Percentiles rank a stretch among this genome's conserved stretches.
phyloP scores from a whole-genome alignment of 2,113 vertebrate species.

The Neogobius melanostomus region DNA sequence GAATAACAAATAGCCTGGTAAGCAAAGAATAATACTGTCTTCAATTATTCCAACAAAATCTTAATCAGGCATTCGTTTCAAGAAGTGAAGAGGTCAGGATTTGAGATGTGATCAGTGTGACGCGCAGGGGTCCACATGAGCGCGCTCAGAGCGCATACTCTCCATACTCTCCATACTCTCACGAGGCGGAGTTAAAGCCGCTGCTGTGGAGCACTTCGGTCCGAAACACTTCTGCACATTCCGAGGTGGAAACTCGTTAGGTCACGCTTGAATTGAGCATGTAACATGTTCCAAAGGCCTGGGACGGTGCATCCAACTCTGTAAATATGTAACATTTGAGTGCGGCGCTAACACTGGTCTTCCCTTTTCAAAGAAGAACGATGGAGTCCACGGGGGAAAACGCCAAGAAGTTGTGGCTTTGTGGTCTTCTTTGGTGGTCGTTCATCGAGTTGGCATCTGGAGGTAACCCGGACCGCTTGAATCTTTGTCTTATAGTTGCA shows the following conservation, averaged over 20 bases:
- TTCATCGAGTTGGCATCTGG: constrained; percentile 52
- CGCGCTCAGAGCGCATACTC: constrained; percentile 12
- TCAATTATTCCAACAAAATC: too few species aligned
- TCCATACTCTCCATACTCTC: constrained; percentile 2
- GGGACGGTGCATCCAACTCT: background rate
- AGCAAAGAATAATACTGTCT: too few species aligned
- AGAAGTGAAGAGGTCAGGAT: too few species aligned
- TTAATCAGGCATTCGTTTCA: too few species aligned
- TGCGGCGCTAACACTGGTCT: background rate
- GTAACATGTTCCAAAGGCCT: constrained; percentile 3
- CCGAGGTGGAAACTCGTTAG: background rate
- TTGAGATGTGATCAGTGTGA: too few species aligned
- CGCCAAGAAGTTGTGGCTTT: constrained; percentile 47
- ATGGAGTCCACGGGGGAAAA: constrained; percentile 52
- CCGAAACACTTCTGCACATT: constrained; percentile 3
- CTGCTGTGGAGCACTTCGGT: background rate
- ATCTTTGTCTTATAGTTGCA: constrained; percentile 18
- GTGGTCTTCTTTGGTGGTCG: constrained; percentile 66
- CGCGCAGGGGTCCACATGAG: background rate
- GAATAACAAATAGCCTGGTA: too few species aligned
- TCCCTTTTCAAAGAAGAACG: constrained; percentile 30
- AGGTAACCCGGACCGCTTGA: constrained; percentile 48
- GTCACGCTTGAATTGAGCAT: background rate
- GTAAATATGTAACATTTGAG: constrained; percentile 53
- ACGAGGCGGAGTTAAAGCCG: constrained; percentile 52